Percentiles rank a stretch among this genome's conserved stretches.
phyloP scores from a whole-genome alignment of 1,140 invertebrate genomes.

The Anastatus disparis region DNA sequence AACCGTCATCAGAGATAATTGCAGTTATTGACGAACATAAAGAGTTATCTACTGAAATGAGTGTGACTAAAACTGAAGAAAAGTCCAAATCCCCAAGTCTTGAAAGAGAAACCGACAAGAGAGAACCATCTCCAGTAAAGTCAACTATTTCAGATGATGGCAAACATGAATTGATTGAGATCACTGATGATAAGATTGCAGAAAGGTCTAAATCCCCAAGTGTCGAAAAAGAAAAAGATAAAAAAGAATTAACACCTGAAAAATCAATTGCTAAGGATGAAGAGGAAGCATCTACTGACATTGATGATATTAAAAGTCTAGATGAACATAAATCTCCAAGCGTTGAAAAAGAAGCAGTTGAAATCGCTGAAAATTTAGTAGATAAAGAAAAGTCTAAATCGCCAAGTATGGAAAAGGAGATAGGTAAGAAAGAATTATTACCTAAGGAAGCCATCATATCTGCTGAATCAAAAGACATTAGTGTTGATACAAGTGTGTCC shows the following conservation, averaged over 20 bases:
- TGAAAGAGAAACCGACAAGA: slow-evolving; percentile 34
- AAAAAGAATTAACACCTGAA: neutral
- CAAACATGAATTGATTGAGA: slow-evolving; percentile 29
- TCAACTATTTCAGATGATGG: neutral
- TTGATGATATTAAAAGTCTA: neutral
- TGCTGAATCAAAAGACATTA: neutral
- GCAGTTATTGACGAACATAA: neutral
- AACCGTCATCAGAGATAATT: neutral
- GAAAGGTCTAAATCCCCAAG: slow-evolving; percentile 10
- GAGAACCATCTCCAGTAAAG: neutral
- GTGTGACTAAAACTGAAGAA: neutral
- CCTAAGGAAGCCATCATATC: neutral
- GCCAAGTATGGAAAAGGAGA: slow-evolving; percentile 27
- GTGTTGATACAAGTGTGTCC: neutral
- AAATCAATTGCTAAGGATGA: neutral
- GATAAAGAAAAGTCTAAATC: slow-evolving; percentile 32
- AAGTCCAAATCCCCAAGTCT: slow-evolving; percentile 21
- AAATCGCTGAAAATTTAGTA: too few species aligned
- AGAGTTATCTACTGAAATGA: neutral
- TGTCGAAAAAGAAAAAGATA: slow-evolving; percentile 2
- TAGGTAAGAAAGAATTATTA: neutral
- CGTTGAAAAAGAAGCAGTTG: slow-evolving; percentile 14
- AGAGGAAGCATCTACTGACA: too few species aligned
- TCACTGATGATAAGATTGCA: neutral
- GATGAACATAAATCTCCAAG: neutral